Evolutionary conservation across 2,797 vertebrate species (phyloP), one percentile per base, ranked within the genome.

Genomic region (Avahi laniger): DNA sequence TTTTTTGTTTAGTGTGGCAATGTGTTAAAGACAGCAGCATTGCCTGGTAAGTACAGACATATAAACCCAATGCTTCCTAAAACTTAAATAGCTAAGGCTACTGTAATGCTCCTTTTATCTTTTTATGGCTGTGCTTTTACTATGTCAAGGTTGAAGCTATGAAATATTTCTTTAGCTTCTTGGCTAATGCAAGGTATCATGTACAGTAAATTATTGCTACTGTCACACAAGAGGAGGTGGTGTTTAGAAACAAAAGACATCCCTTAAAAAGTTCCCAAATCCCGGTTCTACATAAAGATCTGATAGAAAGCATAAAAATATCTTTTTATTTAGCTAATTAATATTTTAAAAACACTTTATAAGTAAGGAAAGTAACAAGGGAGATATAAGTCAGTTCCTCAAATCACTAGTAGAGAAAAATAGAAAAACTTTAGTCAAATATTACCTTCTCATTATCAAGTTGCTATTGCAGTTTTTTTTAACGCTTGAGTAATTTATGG

Each of bases 131-230:
- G 43, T 54, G 48, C 86, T 84, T 95, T 86, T 63, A 85, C 76
- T 80, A 52, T 48, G 63, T 75, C 91, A 94, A 89, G 84, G 17
- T 13, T 85, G 72, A 93, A 89, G 80, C 28, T 72, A 54, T 97
- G 88, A 93, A 97, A 97, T 61, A 93, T 87, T 90, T 92, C 86
- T 28, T 2, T 43, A 22, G 35, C 52, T 87, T 93, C 89, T 87
- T 83, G 83, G 83, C 59, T 87, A 97, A 94, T 87, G 38, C 43
- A 70, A 59, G 81, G 75, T 52, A 87, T 89, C 76, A 43, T 41
- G 38, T 76, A 59, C 67, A 85, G 11, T 85, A 97, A 79, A 89
- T 95, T 97, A 95, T 76, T 75, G 63, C 26, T 89, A 22, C 80
- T 96, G 75, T 94, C 83, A 63, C 46, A 59, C 20, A 80, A 13